A percentile compares a stretch with the other conserved stretches of the same genome.
Evolutionary conservation across 2,797 vertebrate genomes (phyloP).

Genomic region (Syngnathus acus): DNA sequence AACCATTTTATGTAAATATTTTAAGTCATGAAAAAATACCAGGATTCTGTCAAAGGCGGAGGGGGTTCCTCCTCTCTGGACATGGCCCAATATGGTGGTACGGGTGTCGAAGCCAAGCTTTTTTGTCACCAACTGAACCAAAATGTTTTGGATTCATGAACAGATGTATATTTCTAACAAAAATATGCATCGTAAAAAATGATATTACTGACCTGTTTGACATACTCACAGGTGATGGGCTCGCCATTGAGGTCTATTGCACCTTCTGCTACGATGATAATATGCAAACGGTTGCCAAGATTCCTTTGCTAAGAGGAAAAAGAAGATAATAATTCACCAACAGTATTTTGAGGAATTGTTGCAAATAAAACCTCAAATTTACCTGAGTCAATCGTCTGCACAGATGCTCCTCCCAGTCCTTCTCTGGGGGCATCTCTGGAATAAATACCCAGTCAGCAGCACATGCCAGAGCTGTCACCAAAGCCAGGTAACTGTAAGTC

Average conservation of each 20-base stretch:
- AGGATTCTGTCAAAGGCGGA: conserved; percentile 89
- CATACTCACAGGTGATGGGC: conserved; percentile 73
- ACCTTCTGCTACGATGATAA: conserved; percentile 87
- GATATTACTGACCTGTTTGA: conserved; percentile 71
- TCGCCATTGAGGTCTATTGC: conserved; percentile 73
- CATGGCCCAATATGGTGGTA: conserved; percentile 86
- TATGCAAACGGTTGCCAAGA: conserved; percentile 83
- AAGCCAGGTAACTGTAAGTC: conserved; percentile 78
- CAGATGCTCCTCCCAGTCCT: conserved; percentile 84
- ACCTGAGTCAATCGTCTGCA: conserved; percentile 83
- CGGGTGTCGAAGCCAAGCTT: conserved; percentile 85
- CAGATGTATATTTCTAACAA: not conserved
- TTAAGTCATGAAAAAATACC: conserved; percentile 53
- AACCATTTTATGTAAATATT: not conserved
- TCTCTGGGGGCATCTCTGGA: conserved; percentile 86
- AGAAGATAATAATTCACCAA: conserved; percentile 5
- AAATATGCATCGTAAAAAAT: not conserved
- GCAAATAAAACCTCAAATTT: conserved; percentile 10
- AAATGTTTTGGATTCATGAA: conserved; percentile 18
- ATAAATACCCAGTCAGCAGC: conserved; percentile 95
- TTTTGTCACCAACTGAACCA: conserved; percentile 75
- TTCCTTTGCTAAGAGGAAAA: conserved; percentile 70
- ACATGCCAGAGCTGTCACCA: conserved; percentile 84
- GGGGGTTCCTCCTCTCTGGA: conserved; percentile 88
- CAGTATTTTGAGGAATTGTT: not conserved